A percentile compares a stretch with the other conserved stretches of the same genome.
Evolutionary conservation across 2,888 invertebrate genomes (phyloP).

Genomic region (Ophonus ardosiacus): DNA sequence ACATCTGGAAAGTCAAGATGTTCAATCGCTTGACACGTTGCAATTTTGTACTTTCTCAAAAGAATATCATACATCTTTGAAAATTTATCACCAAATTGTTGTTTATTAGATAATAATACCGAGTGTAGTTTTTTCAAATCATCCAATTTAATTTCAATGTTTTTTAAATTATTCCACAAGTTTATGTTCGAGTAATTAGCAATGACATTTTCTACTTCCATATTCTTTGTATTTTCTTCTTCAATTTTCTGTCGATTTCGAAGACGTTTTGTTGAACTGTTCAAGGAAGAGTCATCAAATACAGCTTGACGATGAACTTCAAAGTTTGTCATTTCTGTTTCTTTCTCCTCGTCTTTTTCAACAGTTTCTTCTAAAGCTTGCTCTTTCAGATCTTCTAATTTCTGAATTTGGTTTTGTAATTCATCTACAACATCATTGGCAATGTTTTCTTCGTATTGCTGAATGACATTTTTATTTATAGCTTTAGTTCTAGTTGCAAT

Average conservation of each 20-base stretch:
- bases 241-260: slow-evolving; percentile 22
- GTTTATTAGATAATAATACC: slow-evolving; percentile 37
- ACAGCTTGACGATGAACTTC: slow-evolving; percentile 51
- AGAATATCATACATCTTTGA: slow-evolving; percentile 58
- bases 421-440: slow-evolving; percentile 6
- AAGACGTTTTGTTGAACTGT: not conserved
- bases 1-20: slow-evolving; percentile 32
- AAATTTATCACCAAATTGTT: not conserved
- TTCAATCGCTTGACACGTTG: slow-evolving; percentile 62
- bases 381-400: slow-evolving; percentile 60
- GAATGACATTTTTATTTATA: slow-evolving; percentile 57
- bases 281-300: slow-evolving; percentile 50
- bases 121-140: slow-evolving; percentile 48
- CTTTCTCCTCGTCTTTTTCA: slow-evolving; percentile 62
- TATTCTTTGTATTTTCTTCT: not conserved
- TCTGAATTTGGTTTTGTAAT: not conserved
- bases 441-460: not conserved
- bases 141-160: slow-evolving; percentile 15
- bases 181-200: not conserved
- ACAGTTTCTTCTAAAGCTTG: slow-evolving; percentile 60
- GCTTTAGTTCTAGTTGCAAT: slow-evolving; percentile 62
- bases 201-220: not conserved
- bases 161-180: slow-evolving; percentile 30
- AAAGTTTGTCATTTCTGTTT: slow-evolving; percentile 56
- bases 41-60: slow-evolving; percentile 64